Conservation (phyloP, 2,888 invertebrate species). For the Andrena bicolor region DNA sequence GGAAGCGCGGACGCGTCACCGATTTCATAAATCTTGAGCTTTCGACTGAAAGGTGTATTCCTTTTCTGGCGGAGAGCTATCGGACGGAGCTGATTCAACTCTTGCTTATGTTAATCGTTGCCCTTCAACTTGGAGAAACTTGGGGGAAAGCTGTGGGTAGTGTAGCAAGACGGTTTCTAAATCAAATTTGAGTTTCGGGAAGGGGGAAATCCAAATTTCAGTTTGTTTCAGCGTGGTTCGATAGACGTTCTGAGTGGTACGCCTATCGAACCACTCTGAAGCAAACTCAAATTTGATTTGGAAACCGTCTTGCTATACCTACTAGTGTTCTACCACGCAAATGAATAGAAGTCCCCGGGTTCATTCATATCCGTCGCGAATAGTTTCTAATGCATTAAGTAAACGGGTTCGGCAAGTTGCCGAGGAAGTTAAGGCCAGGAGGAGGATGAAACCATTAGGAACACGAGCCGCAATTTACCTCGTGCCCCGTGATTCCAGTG, state of each 20-base stretch:
- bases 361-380: neutral
- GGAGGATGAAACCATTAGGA: slow-evolving; percentile 9
- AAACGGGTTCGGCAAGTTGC: neutral
- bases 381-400: neutral
- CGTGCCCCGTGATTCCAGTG: slow-evolving; percentile 7
- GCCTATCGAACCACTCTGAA: too few relatives aligned
- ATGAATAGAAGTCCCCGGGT: neutral
- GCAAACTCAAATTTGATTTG: too few relatives aligned
- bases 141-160: neutral
- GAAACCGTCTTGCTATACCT: too few relatives aligned
- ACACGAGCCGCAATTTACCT: slow-evolving; percentile 22
- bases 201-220: too few relatives aligned
- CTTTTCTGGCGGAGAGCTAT: neutral
- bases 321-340: neutral
- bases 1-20: neutral
- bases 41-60: slow-evolving; percentile 1
- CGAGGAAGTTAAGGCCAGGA: neutral
- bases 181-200: too few relatives aligned
- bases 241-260: too few relatives aligned
- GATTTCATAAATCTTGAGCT: neutral
- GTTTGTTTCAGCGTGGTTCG: too few relatives aligned
- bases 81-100: neutral
- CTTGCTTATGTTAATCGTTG: slow-evolving; percentile 3
- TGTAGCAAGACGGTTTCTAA: too few relatives aligned
- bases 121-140: neutral